A percentile compares a stretch with the other conserved stretches of the same genome.
phyloP scores from a whole-genome alignment of 2,797 vertebrate genomes.

The Lycodopsis pacificus region DNA sequence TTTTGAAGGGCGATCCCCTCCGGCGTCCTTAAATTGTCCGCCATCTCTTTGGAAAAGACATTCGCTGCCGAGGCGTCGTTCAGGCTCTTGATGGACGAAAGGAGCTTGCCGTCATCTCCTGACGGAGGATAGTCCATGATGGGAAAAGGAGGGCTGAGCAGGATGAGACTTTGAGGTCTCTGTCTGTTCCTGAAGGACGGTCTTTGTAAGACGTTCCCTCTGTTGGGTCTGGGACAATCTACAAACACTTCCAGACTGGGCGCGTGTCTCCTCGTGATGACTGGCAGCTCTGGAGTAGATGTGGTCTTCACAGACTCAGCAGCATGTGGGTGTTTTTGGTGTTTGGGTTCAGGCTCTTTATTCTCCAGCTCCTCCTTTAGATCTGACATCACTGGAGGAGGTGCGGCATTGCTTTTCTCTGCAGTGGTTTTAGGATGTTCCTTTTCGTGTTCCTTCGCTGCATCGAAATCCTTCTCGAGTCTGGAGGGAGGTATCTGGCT shows the following conservation, averaged over 20 bases:
- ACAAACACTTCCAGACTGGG: conserved; percentile 89
- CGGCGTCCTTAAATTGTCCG: conserved; percentile 83
- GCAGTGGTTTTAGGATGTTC: conserved; percentile 69
- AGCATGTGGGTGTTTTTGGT: conserved; percentile 71
- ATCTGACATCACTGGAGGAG: conserved; percentile 79
- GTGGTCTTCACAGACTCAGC: conserved; percentile 75
- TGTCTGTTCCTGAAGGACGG: conserved; percentile 94
- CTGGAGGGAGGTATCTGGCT: conserved; percentile 93
- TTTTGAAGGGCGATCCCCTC: conserved; percentile 90
- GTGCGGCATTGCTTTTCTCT: conserved; percentile 74
- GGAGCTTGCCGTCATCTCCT: conserved; percentile 88
- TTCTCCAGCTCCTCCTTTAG: conserved; percentile 88
- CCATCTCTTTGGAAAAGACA: conserved; percentile 84
- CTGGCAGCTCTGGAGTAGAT: conserved; percentile 80
- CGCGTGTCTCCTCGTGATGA: conserved; percentile 88
- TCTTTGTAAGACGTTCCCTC: conserved; percentile 87
- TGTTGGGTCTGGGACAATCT: conserved; percentile 91
- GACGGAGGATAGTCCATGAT: conserved; percentile 93
- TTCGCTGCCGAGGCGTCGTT: conserved; percentile 85
- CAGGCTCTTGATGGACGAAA: conserved; percentile 91
- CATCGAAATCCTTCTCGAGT: conserved; percentile 76
- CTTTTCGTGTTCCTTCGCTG: conserved; percentile 77
- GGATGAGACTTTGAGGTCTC: conserved; percentile 96
- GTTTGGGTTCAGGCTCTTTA: conserved; percentile 75
- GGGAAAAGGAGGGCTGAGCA: conserved; percentile 97